Conservation (phyloP, 2,888 invertebrate species). For the Vanessa cardui region DNA sequence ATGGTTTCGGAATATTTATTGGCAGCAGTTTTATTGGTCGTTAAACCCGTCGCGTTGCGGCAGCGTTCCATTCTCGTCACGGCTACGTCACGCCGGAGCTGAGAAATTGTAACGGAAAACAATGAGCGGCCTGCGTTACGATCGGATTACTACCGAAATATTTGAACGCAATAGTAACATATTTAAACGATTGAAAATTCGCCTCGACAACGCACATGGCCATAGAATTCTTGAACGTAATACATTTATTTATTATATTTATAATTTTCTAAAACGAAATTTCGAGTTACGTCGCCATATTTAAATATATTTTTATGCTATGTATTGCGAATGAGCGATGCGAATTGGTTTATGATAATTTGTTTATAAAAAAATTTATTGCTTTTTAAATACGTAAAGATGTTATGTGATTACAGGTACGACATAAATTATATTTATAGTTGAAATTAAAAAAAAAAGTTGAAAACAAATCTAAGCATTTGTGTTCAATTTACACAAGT, state of each 20-base stretch:
- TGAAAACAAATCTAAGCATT: too few species aligned
- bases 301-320: not conserved
- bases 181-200: too few species aligned
- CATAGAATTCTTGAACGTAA: too few species aligned
- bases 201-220: too few species aligned
- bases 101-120: slow-evolving; percentile 62
- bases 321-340: slow-evolving; percentile 59
- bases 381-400: not conserved
- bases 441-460: too few species aligned
- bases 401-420: not conserved
- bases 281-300: not conserved
- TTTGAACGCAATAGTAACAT: slow-evolving; percentile 16
- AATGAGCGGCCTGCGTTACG: slow-evolving; percentile 56
- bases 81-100: slow-evolving; percentile 54
- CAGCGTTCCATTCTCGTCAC: slow-evolving; percentile 55
- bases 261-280: too few species aligned
- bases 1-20: slow-evolving; percentile 55
- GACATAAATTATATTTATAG: not conserved
- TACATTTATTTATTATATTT: too few species aligned
- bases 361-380: not conserved
- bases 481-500: not conserved
- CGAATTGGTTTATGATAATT: slow-evolving; percentile 46
- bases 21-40: slow-evolving; percentile 61
- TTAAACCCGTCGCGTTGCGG: slow-evolving; percentile 55
- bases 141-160: slow-evolving; percentile 54